phyloP scores from a whole-genome alignment of 92 coral and sea anemone species.

The Palythoa heliodiscus region DNA sequence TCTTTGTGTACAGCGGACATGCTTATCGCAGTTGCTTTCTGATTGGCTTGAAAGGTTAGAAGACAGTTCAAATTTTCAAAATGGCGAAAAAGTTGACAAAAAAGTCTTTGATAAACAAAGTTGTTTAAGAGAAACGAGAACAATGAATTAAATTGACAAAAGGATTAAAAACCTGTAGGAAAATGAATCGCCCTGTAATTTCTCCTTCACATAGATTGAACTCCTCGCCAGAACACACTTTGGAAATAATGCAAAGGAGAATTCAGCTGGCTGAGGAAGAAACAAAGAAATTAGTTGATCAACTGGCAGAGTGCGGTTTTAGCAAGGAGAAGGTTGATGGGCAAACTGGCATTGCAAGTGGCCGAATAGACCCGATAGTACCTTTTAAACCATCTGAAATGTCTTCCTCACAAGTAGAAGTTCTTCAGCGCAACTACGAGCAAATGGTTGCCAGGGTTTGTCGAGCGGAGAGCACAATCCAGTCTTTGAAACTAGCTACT shows the following conservation, averaged over 20 bases:
- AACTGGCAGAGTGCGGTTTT: conserved; percentile 91
- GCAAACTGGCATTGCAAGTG: conserved; percentile 44
- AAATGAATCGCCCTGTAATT: conserved; percentile 73
- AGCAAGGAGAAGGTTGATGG: conserved; percentile 69
- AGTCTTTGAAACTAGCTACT: conserved; percentile 91
- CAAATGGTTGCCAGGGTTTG: conserved; percentile 93
- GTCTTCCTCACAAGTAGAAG: conserved; percentile 69
- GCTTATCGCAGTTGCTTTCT: conserved; percentile 34
- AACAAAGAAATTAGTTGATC: conserved; percentile 86
- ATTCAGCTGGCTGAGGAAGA: conserved; percentile 94
- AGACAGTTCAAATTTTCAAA: conserved; percentile 28
- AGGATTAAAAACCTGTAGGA: conserved; percentile 23
- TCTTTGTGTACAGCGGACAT: conserved; percentile 55
- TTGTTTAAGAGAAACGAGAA: background rate
- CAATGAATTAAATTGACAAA: conserved; percentile 1
- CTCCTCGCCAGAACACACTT: conserved; percentile 93
- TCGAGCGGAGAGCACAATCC: conserved; percentile 96
- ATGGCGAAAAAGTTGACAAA: conserved; percentile 53
- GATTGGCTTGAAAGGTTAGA: conserved; percentile 46
- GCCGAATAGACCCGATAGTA: conserved; percentile 82
- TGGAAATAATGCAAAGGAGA: conserved; percentile 94
- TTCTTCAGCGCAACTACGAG: conserved; percentile 86
- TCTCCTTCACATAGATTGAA: conserved; percentile 70
- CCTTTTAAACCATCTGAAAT: conserved; percentile 74
- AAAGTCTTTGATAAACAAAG: conserved; percentile 38